Conservation (phyloP, 2,113 vertebrate genomes). For the Sebastes fasciatus region DNA sequence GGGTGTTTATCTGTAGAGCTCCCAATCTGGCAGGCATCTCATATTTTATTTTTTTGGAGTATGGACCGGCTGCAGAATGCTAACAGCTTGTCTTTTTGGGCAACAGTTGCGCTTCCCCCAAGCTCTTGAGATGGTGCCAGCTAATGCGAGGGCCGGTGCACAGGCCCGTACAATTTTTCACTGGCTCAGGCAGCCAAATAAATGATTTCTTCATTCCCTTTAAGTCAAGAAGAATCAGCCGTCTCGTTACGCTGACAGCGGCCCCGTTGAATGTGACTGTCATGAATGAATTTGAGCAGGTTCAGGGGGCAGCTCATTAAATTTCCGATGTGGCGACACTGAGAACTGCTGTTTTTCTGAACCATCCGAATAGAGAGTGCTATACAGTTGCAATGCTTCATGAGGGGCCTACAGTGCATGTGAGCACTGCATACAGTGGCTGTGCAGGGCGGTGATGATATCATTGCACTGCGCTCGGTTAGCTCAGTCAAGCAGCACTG, state of each 20-base stretch:
- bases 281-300: conserved; percentile 54
- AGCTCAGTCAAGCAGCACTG: conserved; percentile 29
- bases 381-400: too few relatives aligned
- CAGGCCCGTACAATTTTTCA: conserved; percentile 8
- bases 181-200: conserved; percentile 28
- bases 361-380: background rate
- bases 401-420: too few relatives aligned
- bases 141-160: background rate
- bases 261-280: conserved; percentile 28
- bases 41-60: conserved; percentile 30
- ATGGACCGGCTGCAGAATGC: conserved; percentile 17
- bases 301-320: conserved; percentile 73
- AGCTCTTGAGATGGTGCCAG: conserved; percentile 54
- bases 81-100: conserved; percentile 48
- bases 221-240: conserved; percentile 36
- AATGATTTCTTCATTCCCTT: conserved; percentile 42
- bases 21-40: conserved; percentile 44
- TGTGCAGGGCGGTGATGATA: conserved; percentile 8
- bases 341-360: conserved; percentile 17
- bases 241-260: conserved; percentile 49
- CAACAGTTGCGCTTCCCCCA: conserved; percentile 29
- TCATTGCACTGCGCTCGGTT: background rate
- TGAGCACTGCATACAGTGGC: too few relatives aligned
- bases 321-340: background rate
- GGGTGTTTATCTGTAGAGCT: conserved; percentile 50